Evolutionary conservation across 2,797 vertebrate species (phyloP).

Genomic region (Syngnathus acus): DNA sequence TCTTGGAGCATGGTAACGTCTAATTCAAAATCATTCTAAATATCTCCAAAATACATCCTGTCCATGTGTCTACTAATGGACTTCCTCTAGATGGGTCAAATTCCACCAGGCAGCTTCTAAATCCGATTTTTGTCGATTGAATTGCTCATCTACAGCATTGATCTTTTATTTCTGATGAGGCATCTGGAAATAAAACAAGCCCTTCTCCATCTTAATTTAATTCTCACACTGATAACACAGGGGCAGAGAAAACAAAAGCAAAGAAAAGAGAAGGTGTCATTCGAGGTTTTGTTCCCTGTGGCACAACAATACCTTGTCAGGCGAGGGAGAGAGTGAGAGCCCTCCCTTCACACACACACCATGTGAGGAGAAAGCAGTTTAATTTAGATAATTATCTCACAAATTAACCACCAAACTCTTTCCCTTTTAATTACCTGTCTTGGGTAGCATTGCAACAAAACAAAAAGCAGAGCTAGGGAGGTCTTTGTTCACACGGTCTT

Average conservation of each 20-base stretch:
- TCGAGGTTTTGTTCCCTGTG: conserved; percentile 44
- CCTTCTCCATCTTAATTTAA: conserved; percentile 51
- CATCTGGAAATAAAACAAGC: conserved; percentile 2
- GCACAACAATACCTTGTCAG: conserved; percentile 50
- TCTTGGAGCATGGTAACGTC: neutral
- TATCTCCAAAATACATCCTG: neutral
- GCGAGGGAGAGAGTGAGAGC: conserved; percentile 37
- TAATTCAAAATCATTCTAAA: neutral
- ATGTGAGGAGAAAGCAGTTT: conserved; percentile 55
- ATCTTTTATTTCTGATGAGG: neutral
- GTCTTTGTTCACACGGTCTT: conserved; percentile 57
- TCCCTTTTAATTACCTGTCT: conserved; percentile 69
- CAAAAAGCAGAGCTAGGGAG: conserved; percentile 48
- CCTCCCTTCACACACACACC: conserved; percentile 21
- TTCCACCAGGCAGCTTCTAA: neutral
- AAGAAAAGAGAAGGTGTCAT: conserved; percentile 53
- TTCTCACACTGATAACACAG: conserved; percentile 33
- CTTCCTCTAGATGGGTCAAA: neutral
- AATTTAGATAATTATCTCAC: conserved; percentile 72
- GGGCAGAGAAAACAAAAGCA: conserved; percentile 47
- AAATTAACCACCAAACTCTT: conserved; percentile 67
- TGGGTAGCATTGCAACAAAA: conserved; percentile 47
- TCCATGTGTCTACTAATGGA: neutral
- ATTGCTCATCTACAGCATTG: neutral
- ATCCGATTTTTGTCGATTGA: neutral